Evolutionary conservation across 2,888 invertebrate genomes (phyloP), one percentile per base, ranked within the genome.

Genomic region (Cyrtodaria siliqua): DNA sequence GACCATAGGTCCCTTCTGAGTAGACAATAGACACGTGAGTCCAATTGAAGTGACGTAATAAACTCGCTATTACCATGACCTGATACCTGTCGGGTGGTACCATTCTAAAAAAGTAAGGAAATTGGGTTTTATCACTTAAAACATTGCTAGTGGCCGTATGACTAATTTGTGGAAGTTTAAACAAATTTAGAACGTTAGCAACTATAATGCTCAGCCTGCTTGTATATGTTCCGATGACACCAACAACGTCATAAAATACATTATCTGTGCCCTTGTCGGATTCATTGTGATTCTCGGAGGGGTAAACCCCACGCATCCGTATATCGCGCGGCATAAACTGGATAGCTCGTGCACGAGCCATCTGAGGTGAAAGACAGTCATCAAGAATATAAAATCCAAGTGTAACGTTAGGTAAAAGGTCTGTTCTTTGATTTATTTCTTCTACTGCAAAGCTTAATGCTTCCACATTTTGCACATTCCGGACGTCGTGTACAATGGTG

Each of bases 1-100:
- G 78, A 1, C 91, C 91, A 67, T 90, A 91, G 27, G 86, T 84
- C 12, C 96, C 96, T 88, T 96, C 95, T 1, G 96, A 96, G 92
- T 96, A 95, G 60, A 96, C 95, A n/a, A 95, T 95, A 55, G 96
- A 96, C 56, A 96, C 95, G 92, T 96, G 96, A 16, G 95, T 96
- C 96, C 96, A 96, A 91, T 96, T 96, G 73, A 91, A 91, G 67
- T 87, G 81, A 1, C 64, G 62, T 29, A 91, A 49, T 6, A 91
- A 64, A 20, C 82, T 80, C 0, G 87, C 67, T 23, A 91, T 89
- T 2, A 85, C 87, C 62, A 82, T 76, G 23, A 86, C 87, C 64
- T 89, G 90, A 70, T 89, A 83, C n/a, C 76, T 66, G 68, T 91
- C 89, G 1, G 91, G 87, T 16, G 90, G 89, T 20, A 89, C 84